Evolutionary conservation across 2,113 vertebrate genomes (phyloP).

Genomic region (Zosterops pallidus): DNA sequence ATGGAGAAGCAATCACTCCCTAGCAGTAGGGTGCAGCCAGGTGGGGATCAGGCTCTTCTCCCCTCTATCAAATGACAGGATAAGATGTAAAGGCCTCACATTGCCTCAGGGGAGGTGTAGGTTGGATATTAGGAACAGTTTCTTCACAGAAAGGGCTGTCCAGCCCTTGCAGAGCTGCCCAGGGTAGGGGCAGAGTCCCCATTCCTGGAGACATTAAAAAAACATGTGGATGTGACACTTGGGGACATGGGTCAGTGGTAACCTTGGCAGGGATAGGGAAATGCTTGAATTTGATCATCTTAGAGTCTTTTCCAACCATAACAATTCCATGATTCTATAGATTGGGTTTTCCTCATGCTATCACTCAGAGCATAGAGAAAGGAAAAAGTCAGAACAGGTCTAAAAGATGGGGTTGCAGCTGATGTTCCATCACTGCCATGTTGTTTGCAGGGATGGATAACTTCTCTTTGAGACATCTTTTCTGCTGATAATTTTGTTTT

Average conservation of each 20-base stretch:
- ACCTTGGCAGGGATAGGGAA: neutral
- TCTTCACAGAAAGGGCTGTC: neutral
- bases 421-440: neutral
- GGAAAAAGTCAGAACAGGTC: neutral
- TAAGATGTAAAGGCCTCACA: neutral
- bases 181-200: neutral
- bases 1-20: neutral
- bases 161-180: neutral
- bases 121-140: neutral
- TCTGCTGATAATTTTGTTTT: neutral
- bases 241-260: neutral
- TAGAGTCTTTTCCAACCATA: neutral
- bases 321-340: neutral
- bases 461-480: neutral
- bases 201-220: neutral
- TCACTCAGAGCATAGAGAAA: neutral
- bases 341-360: rapidly evolving
- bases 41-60: neutral
- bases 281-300: neutral
- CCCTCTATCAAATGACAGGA: neutral
- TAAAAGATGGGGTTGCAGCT: neutral
- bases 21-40: neutral
- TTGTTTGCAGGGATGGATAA: neutral
- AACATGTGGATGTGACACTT: neutral
- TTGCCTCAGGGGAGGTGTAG: neutral